phyloP scores from a whole-genome alignment of 2,113 vertebrate genomes.

The Phylloscopus whistleri region DNA sequence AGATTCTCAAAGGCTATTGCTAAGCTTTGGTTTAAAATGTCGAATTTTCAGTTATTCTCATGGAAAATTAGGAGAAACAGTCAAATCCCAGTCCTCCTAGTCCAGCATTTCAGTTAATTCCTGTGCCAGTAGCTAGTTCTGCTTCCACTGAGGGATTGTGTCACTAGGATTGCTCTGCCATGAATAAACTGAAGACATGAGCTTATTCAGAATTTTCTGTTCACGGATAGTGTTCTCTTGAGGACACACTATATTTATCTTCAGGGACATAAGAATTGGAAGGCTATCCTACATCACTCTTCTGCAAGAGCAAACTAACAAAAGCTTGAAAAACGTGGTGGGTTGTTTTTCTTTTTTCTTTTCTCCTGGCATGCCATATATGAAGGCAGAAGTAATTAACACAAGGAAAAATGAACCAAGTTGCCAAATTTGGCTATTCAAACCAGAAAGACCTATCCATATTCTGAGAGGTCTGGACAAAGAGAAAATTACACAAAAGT shows the following conservation, averaged over 20 bases:
- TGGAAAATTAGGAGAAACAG: background rate
- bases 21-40: background rate
- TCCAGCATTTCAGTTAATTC: background rate
- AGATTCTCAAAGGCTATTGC: background rate
- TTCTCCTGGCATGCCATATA: background rate
- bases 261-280: background rate
- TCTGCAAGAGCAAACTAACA: background rate
- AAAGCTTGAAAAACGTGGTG: background rate
- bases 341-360: background rate
- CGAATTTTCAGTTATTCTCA: background rate
- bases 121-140: background rate
- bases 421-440: slow-evolving; percentile 5
- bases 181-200: background rate
- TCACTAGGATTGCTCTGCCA: background rate
- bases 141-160: background rate
- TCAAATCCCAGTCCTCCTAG: background rate
- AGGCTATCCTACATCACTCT: background rate
- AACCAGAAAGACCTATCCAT: background rate
- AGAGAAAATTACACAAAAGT: background rate
- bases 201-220: background rate
- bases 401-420: background rate
- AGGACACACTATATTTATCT: background rate
- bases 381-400: background rate
- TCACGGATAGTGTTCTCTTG: background rate
- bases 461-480: background rate